phyloP scores from a whole-genome alignment of 2,797 vertebrate species.

The Rhyacichthys aspro region DNA sequence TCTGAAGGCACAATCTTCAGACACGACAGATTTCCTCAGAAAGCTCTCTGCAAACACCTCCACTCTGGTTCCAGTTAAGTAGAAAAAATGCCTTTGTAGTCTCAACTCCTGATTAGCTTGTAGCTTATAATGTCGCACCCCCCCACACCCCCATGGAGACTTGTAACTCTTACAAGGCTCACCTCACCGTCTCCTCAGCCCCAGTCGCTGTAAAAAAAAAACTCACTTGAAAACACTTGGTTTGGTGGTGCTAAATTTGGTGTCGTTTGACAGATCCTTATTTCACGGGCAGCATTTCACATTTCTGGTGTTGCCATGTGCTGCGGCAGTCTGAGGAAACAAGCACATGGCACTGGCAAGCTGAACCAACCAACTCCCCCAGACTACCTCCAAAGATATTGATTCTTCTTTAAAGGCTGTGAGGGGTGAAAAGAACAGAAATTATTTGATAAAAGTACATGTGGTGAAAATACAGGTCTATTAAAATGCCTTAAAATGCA shows the following conservation, averaged over 20 bases:
- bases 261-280: conserved; percentile 37
- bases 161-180: conserved; percentile 20
- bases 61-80: conserved; percentile 40
- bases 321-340: conserved; percentile 5
- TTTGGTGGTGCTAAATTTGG: conserved; percentile 46
- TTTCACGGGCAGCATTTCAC: conserved; percentile 54
- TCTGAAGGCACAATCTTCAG: conserved; percentile 18
- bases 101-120: conserved; percentile 40
- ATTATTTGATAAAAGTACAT: no score
- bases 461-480: no score
- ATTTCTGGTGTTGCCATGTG: conserved; percentile 25
- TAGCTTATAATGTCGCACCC: conserved; percentile 18
- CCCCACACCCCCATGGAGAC: conserved; percentile 28
- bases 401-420: no score
- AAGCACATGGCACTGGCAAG: neutral
- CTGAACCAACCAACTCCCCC: neutral
- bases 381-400: no score
- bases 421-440: no score
- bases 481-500: no score
- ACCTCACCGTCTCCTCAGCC: conserved; percentile 5
- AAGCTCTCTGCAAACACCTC: neutral
- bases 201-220: conserved; percentile 39
- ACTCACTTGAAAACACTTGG: conserved; percentile 29
- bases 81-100: conserved; percentile 58
- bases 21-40: conserved; percentile 8